A percentile compares a stretch with the other conserved stretches of the same genome.
Evolutionary conservation across 2,113 vertebrate genomes (phyloP).

Genomic region (Carettochelys insculpta): DNA sequence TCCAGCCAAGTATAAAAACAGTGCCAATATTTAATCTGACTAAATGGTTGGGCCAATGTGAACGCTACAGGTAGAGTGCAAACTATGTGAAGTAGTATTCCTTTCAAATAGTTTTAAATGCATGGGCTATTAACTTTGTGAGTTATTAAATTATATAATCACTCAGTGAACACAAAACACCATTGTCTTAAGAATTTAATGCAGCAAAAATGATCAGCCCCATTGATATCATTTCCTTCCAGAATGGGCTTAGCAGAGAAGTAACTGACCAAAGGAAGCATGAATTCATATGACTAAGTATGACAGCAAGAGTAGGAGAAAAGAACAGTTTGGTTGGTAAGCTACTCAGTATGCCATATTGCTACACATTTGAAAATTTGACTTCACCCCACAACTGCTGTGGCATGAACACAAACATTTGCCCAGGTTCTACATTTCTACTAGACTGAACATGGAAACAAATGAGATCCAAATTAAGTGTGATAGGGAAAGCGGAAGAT

Average conservation of each 20-base stretch:
- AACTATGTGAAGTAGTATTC: background rate
- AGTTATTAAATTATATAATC: background rate
- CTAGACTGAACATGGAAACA: slow-evolving; percentile 52
- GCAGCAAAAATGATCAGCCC: background rate
- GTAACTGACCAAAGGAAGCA: background rate
- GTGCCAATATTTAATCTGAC: background rate
- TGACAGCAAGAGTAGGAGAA: background rate
- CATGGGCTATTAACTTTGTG: background rate
- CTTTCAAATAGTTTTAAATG: slow-evolving; percentile 29
- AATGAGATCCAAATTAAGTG: slow-evolving; percentile 37
- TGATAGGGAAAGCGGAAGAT: slow-evolving; percentile 56
- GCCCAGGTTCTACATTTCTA: slow-evolving; percentile 37
- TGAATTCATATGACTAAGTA: background rate
- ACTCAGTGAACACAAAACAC: background rate
- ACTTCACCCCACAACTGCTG: background rate
- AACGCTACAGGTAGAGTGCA: background rate
- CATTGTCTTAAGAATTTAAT: background rate
- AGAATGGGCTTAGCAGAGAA: background rate
- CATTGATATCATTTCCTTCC: background rate
- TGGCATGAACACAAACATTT: slow-evolving; percentile 16
- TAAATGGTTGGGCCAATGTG: background rate
- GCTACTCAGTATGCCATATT: background rate
- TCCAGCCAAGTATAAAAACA: background rate
- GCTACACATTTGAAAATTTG: background rate
- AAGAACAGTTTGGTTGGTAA: background rate